Percentiles rank a stretch among this genome's conserved stretches.
phyloP scores from a whole-genome alignment of 1,140 invertebrate species.

The Eupristina koningsbergeri region DNA sequence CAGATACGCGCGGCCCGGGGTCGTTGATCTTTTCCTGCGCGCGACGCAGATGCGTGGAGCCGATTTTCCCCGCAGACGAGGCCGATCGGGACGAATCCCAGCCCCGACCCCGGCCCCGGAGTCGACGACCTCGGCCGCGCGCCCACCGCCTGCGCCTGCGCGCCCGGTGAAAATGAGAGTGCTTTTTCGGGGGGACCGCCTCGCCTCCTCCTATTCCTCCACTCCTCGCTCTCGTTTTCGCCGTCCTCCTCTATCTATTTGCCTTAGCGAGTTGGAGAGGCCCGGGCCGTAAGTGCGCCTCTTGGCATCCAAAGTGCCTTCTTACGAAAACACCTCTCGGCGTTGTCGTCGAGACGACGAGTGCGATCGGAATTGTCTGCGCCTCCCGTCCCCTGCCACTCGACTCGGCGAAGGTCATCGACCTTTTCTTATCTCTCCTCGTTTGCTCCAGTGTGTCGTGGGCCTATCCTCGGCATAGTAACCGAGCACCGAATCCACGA shows the following conservation, averaged over 20 bases:
- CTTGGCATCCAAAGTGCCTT: not conserved
- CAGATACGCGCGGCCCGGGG: constrained; percentile 69
- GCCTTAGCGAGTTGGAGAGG: not conserved
- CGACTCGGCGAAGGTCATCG: too few species aligned
- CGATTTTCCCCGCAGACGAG: not conserved
- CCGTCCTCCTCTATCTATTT: not conserved
- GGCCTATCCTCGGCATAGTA: too few species aligned
- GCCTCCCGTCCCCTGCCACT: too few species aligned
- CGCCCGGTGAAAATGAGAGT: constrained; percentile 34
- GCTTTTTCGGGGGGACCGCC: constrained; percentile 2
- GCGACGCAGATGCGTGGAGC: not conserved
- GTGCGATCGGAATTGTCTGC: not conserved
- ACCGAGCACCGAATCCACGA: too few species aligned
- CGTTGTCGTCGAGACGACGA: not conserved
- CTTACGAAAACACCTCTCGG: too few species aligned
- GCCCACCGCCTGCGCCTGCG: not conserved
- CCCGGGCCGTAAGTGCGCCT: not conserved
- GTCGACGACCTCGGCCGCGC: not conserved
- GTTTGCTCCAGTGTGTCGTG: too few species aligned
- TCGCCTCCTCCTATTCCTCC: too few species aligned
- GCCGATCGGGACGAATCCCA: not conserved
- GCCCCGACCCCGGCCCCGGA: not conserved
- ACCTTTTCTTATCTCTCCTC: too few species aligned
- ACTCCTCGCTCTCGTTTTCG: not conserved
- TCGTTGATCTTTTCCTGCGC: constrained; percentile 71